Conservation (phyloP, 2,113 vertebrate genomes). For the Albula glossodonta region DNA sequence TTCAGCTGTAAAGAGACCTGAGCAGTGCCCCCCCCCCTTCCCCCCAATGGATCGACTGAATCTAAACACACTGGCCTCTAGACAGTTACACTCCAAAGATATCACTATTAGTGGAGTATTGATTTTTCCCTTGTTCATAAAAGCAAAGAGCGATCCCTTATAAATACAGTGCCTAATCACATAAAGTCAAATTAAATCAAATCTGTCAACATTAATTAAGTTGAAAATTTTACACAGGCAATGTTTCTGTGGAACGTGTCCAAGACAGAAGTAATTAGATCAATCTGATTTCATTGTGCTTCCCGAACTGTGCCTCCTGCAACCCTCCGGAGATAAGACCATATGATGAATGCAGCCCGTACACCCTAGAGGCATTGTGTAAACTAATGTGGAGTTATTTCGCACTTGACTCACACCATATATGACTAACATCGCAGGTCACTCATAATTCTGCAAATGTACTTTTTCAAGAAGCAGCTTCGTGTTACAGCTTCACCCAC, state of each 20-base stretch:
- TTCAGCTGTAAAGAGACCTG: not conserved
- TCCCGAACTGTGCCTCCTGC: not conserved
- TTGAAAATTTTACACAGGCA: not conserved
- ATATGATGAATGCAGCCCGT: not conserved
- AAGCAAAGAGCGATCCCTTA: not conserved
- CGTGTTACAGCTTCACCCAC: not conserved
- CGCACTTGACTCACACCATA: not conserved
- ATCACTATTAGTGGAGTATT: not conserved
- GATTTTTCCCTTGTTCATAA: not conserved
- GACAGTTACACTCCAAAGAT: not conserved
- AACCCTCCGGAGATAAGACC: not conserved
- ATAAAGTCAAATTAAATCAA: not conserved
- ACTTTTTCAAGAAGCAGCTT: not conserved
- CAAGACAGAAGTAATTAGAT: not conserved
- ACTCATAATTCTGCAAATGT: not conserved
- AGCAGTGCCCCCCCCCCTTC: not conserved
- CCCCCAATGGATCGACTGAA: not conserved
- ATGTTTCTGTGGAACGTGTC: not conserved
- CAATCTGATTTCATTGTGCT: not conserved
- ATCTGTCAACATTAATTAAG: not conserved
- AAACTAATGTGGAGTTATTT: slow-evolving; percentile 2
- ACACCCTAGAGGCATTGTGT: not conserved
- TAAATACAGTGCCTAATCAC: not conserved
- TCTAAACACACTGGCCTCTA: not conserved
- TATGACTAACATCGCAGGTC: slow-evolving; percentile 15